phyloP scores from a whole-genome alignment of 2,888 invertebrate species.

The Trachelus troglodyta region DNA sequence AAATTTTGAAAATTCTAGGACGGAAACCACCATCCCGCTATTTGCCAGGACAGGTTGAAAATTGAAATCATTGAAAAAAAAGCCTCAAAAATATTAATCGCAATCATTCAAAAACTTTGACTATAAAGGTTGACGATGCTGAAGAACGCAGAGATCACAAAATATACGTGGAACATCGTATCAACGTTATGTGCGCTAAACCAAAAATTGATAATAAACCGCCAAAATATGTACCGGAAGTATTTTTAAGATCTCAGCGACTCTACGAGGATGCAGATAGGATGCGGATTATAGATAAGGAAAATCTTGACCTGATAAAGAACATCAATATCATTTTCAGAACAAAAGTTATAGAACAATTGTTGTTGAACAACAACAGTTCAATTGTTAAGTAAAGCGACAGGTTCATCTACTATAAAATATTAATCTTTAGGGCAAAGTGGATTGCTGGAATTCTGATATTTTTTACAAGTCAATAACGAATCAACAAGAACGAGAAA shows the following conservation, averaged over 20 bases:
- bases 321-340: constrained; percentile 69
- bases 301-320: constrained; percentile 72
- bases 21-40: background rate
- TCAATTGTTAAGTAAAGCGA: no score
- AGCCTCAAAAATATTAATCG: no score
- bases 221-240: constrained; percentile 69
- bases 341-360: no score
- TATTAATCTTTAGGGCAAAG: constrained; percentile 40
- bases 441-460: constrained; percentile 49
- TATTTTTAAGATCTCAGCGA: constrained; percentile 68
- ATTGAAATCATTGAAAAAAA: no score
- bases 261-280: constrained; percentile 61
- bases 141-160: background rate
- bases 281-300: constrained; percentile 66
- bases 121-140: background rate
- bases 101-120: background rate
- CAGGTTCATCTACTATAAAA: no score
- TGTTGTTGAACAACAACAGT: no score
- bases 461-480: constrained; percentile 15
- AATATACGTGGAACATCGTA: constrained; percentile 25
- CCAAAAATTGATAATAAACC: constrained; percentile 67
- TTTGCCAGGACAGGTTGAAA: background rate
- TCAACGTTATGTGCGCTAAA: constrained; percentile 27
- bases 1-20: no score
- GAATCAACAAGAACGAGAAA: constrained; percentile 10